phyloP scores from a whole-genome alignment of 2,797 vertebrate species.

The Enteromius thamalakanensis region DNA sequence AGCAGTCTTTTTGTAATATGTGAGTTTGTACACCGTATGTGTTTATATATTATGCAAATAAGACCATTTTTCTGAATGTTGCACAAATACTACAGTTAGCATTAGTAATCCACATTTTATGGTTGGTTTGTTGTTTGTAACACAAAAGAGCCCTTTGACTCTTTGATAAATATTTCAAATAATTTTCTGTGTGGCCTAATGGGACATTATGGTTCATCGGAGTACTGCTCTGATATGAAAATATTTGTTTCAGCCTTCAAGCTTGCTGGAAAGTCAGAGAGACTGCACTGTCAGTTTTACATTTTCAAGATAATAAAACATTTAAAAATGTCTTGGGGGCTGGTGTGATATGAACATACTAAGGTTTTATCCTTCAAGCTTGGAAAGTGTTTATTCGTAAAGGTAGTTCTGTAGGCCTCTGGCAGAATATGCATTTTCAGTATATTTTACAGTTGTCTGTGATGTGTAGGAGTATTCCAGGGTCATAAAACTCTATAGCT shows the following conservation, averaged over 20 bases:
- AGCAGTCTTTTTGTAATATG: background rate
- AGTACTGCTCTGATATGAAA: constrained; percentile 6
- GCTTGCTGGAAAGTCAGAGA: background rate
- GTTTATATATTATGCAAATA: background rate
- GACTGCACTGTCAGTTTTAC: background rate
- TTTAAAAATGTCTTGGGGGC: background rate
- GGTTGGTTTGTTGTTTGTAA: background rate
- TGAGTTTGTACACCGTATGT: background rate
- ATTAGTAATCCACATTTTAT: background rate
- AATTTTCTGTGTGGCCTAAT: background rate
- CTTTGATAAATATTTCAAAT: background rate
- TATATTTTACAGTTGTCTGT: background rate
- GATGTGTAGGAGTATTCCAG: background rate
- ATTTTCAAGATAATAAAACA: constrained; percentile 3
- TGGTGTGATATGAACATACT: background rate
- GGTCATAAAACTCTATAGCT: background rate
- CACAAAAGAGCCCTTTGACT: background rate
- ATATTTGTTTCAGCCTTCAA: background rate
- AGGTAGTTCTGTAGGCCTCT: background rate
- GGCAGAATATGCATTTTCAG: constrained; percentile 7
- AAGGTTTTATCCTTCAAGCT: background rate
- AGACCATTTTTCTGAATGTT: background rate
- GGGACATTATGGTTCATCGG: background rate
- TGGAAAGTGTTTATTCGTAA: constrained; percentile 3
- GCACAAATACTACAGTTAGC: background rate